Evolutionary conservation across 1,140 invertebrate genomes (phyloP).

Genomic region (Drosophila asahinai): DNA sequence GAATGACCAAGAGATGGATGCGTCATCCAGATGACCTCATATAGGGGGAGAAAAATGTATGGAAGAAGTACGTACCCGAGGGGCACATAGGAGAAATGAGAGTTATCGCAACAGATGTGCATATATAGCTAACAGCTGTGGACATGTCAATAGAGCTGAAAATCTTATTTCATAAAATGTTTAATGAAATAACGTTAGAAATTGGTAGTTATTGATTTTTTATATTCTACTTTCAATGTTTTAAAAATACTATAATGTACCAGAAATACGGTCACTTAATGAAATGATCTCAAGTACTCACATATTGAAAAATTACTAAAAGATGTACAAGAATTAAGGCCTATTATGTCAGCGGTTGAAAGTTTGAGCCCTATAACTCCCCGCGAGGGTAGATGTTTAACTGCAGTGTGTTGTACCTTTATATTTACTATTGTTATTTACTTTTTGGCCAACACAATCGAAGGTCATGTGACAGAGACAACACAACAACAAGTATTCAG

Average conservation of each 20-base stretch:
- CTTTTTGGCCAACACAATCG: slow-evolving; percentile 19
- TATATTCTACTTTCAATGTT: no score
- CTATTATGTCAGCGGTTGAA: neutral
- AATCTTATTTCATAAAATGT: neutral
- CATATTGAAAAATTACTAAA: neutral
- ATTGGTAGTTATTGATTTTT: no score
- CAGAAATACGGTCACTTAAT: neutral
- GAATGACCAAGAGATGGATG: slow-evolving; percentile 25
- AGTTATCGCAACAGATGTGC: slow-evolving; percentile 38
- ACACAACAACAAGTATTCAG: neutral
- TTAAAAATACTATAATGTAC: no score
- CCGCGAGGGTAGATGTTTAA: slow-evolving; percentile 3
- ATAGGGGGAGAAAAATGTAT: slow-evolving; percentile 2
- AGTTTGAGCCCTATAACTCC: neutral
- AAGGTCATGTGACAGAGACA: slow-evolving; percentile 27
- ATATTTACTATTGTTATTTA: slow-evolving; percentile 5
- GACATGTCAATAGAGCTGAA: neutral
- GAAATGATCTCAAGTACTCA: neutral
- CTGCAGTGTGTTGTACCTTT: neutral
- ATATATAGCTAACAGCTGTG: neutral
- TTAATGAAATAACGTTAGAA: no score
- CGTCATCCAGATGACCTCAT: slow-evolving; percentile 46
- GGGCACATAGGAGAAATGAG: neutral
- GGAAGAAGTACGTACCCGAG: slow-evolving; percentile 3
- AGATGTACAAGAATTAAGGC: neutral